Base-by-base conservation (phyloP, 2,113 vertebrate genomes). In the Anthoscopus minutus region DNA sequence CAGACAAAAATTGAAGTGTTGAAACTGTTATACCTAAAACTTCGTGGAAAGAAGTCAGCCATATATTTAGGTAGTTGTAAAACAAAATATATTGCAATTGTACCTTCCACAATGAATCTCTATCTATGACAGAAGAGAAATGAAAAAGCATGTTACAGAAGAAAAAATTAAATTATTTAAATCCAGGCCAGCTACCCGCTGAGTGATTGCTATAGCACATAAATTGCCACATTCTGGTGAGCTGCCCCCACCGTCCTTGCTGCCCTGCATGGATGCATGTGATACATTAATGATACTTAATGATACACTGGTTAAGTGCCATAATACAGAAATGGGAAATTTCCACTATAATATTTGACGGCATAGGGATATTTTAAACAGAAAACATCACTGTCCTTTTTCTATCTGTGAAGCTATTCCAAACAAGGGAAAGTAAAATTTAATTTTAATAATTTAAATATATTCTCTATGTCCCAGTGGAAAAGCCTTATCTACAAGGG, bases 371-470 rank as follows among this genome's bases (percentile, higher is more conserved):
- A 45, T 71, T 95, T 79, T 23, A 67, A 93, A 79, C 54, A 85
- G 56, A 89, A 81, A 92, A 22, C 35, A 35, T n/a, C 48, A 23
- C 64, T 89, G 57, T 69, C 64, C 10, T 91, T 92, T 84, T 85
- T 81, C 4, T 3, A 50, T 91, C 84, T 79, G n/a, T 76, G 58
- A 85, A 65, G 53, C 25, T 84, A 65, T 74, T 92, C 73, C 61
- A 76, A 91, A 91, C 37, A 85, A 82, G 66, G 27, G 77, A 67
- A 88, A 87, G 53, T 48, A 91, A 89, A 86, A 85, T 79, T 67
- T 92, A 91, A 92, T 94, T 93, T 94, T 93, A 91, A 87, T 66
- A 50, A 88, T 92, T 89, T 79, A 92, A 84, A 88, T 80, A 42
- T 88, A 15, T 80, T 81, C 48, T 19, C 38, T 77, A 5, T 83